These are phyloP conservation scores for Merluccius polli DNA, from an alignment of 2,797 vertebrate genomes.

Conservation along the genomic window DNA sequence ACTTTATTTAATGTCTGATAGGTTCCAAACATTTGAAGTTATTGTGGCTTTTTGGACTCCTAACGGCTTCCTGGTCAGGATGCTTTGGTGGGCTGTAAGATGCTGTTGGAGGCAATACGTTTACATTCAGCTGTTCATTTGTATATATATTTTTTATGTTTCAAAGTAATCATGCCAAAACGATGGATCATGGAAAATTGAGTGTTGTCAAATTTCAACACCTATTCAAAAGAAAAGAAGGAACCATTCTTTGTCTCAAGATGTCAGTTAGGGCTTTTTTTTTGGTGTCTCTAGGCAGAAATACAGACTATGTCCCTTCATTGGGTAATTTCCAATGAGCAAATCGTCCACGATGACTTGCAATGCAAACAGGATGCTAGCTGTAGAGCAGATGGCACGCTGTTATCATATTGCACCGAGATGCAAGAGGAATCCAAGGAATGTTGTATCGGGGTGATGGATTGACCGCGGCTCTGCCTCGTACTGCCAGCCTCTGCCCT, in stretches of 20 bases:
- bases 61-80: not conserved
- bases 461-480: constrained; percentile 9
- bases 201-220: not conserved
- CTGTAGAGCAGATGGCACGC: constrained; percentile 1
- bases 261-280: not conserved
- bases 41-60: not conserved
- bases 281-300: not conserved
- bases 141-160: not conserved
- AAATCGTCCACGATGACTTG: not conserved
- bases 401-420: not conserved
- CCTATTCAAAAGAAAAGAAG: not conserved
- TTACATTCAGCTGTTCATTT: not conserved
- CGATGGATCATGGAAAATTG: not conserved
- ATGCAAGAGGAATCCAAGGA: constrained; percentile 35
- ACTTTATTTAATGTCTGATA: not conserved
- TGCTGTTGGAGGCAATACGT: not conserved
- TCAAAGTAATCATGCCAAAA: not conserved
- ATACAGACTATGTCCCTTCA: not conserved
- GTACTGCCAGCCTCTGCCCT: not conserved
- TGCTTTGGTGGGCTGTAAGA: not conserved
- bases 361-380: not conserved
- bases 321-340: not conserved
- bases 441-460: constrained; percentile 33
- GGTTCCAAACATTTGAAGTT: not conserved
- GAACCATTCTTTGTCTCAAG: not conserved